Evolutionary conservation across 1,140 invertebrate species (phyloP).

Genomic region (Lasioglossum baleicum): DNA sequence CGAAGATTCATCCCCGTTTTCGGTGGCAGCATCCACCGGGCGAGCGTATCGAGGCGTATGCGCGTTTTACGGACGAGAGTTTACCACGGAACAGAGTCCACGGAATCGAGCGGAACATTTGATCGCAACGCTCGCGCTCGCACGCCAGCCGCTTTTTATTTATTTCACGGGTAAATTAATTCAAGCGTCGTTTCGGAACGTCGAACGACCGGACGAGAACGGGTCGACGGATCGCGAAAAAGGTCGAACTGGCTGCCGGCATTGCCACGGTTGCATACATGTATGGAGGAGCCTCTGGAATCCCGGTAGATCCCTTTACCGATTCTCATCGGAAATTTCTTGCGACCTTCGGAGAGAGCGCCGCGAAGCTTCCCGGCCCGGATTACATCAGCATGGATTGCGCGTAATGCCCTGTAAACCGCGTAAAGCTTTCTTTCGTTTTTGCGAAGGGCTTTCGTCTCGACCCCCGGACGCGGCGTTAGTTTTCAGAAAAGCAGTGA

Average conservation of each 20-base stretch:
- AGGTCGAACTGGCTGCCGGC: conserved; percentile 5
- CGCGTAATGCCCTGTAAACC: conserved; percentile 48
- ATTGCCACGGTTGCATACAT: conserved; percentile 30
- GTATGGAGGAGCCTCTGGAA: conserved; percentile 33
- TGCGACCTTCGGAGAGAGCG: conserved; percentile 22
- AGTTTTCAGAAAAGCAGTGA: not conserved
- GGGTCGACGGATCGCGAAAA: not conserved
- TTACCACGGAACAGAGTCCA: too few relatives aligned
- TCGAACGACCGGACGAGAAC: not conserved
- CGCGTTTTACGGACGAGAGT: too few relatives aligned
- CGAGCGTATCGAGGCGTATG: too few relatives aligned
- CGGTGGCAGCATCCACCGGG: too few relatives aligned
- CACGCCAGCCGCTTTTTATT: too few relatives aligned
- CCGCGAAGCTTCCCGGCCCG: not conserved
- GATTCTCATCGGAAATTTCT: conserved; percentile 43
- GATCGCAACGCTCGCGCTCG: too few relatives aligned
- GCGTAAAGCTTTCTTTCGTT: conserved; percentile 41
- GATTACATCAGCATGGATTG: conserved; percentile 44
- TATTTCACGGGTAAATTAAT: conserved; percentile 14
- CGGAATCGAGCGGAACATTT: too few relatives aligned
- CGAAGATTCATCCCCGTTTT: too few relatives aligned
- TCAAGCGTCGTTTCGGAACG: not conserved
- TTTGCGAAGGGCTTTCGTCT: conserved; percentile 23
- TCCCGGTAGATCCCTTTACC: conserved; percentile 30
- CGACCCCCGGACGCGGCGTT: not conserved